These are phyloP conservation scores for Acanthacorydalis orientalis DNA, from an alignment of 2,888 invertebrate species.

Conservation along the genomic window DNA sequence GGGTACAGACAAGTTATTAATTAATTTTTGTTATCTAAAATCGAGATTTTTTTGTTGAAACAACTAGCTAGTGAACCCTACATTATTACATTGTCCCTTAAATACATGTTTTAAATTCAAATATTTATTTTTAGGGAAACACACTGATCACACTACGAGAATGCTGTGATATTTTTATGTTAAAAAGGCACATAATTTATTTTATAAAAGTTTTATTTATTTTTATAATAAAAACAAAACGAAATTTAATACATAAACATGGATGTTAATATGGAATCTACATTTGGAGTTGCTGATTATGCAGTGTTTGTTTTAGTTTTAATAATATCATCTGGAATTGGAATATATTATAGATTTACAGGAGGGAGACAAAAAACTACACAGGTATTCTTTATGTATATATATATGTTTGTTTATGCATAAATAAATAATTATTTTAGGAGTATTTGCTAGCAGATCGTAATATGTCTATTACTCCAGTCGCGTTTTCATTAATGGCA, in stretches of 20 bases:
- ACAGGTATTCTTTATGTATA: conserved; percentile 33
- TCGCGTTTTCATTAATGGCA: conserved; percentile 82
- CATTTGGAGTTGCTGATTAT: conserved; percentile 57
- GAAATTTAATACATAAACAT: neutral
- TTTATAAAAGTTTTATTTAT: too few relatives aligned
- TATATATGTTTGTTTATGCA: neutral
- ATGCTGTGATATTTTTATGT: neutral
- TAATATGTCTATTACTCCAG: conserved; percentile 62
- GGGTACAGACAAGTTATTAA: too few relatives aligned
- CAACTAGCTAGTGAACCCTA: too few relatives aligned
- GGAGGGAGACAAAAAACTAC: conserved; percentile 75
- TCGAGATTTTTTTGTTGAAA: too few relatives aligned
- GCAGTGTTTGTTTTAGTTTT: conserved; percentile 54
- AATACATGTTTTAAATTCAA: too few relatives aligned
- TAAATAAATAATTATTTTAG: conserved; percentile 25
- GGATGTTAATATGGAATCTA: neutral
- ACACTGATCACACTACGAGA: too few relatives aligned
- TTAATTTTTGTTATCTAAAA: too few relatives aligned
- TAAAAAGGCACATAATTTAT: neutral
- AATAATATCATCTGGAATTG: conserved; percentile 55
- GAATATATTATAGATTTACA: conserved; percentile 69
- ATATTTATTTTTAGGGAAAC: too few relatives aligned
- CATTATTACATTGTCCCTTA: too few relatives aligned
- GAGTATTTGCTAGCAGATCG: conserved; percentile 72
- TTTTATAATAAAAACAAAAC: too few relatives aligned